A percentile compares a stretch with the other conserved stretches of the same genome.
phyloP scores from a whole-genome alignment of 2,888 invertebrate genomes.

The Tiliacea aurago region DNA sequence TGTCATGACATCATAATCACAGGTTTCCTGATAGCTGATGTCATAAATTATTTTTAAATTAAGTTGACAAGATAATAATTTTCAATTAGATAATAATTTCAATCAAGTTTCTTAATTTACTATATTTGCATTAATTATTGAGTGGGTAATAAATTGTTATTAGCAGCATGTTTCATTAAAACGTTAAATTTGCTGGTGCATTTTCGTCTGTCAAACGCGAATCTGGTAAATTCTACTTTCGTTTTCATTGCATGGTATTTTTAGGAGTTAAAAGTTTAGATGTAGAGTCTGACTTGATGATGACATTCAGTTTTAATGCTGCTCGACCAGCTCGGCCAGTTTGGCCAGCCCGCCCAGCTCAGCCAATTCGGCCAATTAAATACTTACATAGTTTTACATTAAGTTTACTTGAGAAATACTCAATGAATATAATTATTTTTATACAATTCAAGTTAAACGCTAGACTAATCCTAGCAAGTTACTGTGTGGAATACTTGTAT shows the following conservation, averaged over 20 bases:
- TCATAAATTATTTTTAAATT: constrained; percentile 36
- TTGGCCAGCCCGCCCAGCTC: no score
- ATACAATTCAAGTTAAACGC: not conserved
- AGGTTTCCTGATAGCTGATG: constrained; percentile 15
- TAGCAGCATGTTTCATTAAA: not conserved
- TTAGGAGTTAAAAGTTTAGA: not conserved
- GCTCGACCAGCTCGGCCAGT: not conserved
- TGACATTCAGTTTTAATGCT: not conserved
- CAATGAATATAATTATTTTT: not conserved
- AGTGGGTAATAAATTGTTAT: constrained; percentile 31
- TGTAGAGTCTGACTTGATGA: not conserved
- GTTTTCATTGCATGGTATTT: not conserved
- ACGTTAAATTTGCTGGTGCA: not conserved
- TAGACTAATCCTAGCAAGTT: not conserved
- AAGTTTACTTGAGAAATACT: not conserved
- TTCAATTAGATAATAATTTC: constrained; percentile 43
- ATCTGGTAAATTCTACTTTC: not conserved
- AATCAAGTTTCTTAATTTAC: constrained; percentile 50
- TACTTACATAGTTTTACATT: not conserved
- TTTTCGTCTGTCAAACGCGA: not conserved
- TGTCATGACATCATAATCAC: constrained; percentile 20
- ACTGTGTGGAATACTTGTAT: not conserved
- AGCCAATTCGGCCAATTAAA: not conserved
- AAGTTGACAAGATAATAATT: constrained; percentile 27
- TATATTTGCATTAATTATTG: constrained; percentile 37